Evolutionary conservation across 2,797 vertebrate genomes (phyloP), one percentile per base, ranked within the genome.

Genomic region (Enteromius anoplus): DNA sequence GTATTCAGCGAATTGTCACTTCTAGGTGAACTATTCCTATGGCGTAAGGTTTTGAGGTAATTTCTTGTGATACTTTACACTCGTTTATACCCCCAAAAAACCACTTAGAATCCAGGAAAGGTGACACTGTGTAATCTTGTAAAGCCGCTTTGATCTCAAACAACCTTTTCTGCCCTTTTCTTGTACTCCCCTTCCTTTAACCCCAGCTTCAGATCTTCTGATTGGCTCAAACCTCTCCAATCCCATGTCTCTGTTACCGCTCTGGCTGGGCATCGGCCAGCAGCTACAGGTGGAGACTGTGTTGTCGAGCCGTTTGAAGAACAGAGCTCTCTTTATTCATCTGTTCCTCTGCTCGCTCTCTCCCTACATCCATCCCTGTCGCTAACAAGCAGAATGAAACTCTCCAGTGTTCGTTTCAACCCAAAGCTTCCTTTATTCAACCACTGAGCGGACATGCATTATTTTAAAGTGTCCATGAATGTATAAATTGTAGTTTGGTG

Each of bases 201-300:
- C 89, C 91, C 89, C 86, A 87, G 88, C 91, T 93, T 93, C 87
- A 82, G 51, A 89, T 89, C 75, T 40, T 83, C 76, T 86, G 86
- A 87, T 91, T 89, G 91, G 92, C 90, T 90, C 85, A 90, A 92
- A 89, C 89, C 29, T 76, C 69, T 92, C 91, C 92, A 91, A 90
- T 91, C 89, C 79, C 66, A 84, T 77, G 89, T 88, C 90, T 92
- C 92, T 91, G 91, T 94, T 92, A 90, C 91, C 85, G 93, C 90
- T 93, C 92, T 88, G 90, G 90, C 89, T 95, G 93, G 93, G 91
- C 85, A 91, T 91, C 78, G 82, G 92, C 92, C 91, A 93, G 91
- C 86, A 84, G 90, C 88, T 94, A 94, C 93, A 95, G 94, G 93
- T 94, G 94, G 93, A 94, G 89, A 89, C 87, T 89, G 91, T 89